phyloP scores from a whole-genome alignment of 2,888 invertebrate genomes.

The Sceliomorpha sp. region DNA sequence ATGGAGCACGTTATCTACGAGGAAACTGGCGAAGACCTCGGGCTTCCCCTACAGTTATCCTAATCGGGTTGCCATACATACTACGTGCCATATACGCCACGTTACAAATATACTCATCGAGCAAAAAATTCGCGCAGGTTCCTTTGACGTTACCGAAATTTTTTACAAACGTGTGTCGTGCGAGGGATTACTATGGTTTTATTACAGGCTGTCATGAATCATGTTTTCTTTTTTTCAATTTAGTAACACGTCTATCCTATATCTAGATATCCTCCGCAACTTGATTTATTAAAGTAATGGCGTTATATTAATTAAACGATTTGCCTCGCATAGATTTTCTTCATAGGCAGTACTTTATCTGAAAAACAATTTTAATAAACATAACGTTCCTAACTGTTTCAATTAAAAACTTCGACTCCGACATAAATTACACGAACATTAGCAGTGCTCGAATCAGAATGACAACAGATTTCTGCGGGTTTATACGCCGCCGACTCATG shows the following conservation, averaged over 20 bases:
- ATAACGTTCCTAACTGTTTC: constrained; percentile 16
- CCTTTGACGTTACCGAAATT: background rate
- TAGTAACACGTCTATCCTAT: no score
- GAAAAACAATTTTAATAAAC: constrained; percentile 10
- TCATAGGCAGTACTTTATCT: no score
- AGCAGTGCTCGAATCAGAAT: constrained; percentile 10
- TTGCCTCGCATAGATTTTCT: no score
- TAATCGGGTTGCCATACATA: constrained; percentile 41
- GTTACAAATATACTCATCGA: constrained; percentile 5
- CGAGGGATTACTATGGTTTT: no score
- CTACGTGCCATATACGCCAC: constrained; percentile 3
- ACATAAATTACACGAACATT: constrained; percentile 26
- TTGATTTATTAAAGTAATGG: no score
- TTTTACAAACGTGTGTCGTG: constrained; percentile 6
- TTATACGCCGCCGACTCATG: constrained; percentile 28
- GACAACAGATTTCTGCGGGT: constrained; percentile 37
- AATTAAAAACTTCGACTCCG: constrained; percentile 27
- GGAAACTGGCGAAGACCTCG: constrained; percentile 30
- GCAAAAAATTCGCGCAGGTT: constrained; percentile 2
- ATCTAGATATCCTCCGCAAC: no score
- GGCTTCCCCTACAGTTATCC: constrained; percentile 47
- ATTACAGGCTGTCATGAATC: no score
- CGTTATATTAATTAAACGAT: background rate
- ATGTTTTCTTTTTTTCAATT: no score
- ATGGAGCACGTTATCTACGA: constrained; percentile 53